phyloP scores from a whole-genome alignment of 2,888 invertebrate genomes.

The Timandra comae region DNA sequence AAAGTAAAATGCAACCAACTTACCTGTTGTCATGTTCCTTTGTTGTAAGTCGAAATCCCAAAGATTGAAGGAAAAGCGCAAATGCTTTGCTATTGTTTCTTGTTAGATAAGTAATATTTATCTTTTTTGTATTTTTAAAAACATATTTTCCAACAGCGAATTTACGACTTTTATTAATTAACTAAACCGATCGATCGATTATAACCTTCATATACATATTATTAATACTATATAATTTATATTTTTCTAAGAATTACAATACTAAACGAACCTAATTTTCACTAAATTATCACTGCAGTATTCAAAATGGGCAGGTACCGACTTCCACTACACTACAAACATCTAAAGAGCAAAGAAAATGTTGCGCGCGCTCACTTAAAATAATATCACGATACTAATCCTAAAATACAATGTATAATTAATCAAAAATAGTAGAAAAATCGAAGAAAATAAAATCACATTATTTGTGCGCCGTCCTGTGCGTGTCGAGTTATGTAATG shows the following conservation, averaged over 20 bases:
- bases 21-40: constrained; percentile 56
- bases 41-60: constrained; percentile 3
- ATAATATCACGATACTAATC: constrained; percentile 66
- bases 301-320: constrained; percentile 22
- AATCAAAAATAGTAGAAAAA: constrained; percentile 66
- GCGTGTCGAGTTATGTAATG: constrained; percentile 75
- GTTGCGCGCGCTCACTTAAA: constrained; percentile 57
- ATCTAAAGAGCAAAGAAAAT: constrained; percentile 47
- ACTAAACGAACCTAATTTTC: constrained; percentile 6
- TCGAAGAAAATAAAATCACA: constrained; percentile 71
- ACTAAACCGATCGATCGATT: constrained; percentile 32
- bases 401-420: constrained; percentile 66
- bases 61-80: too few species aligned
- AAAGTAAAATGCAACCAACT: too few species aligned
- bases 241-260: too few species aligned
- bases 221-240: too few species aligned
- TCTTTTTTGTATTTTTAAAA: too few species aligned
- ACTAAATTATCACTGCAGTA: constrained; percentile 43
- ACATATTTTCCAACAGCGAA: too few species aligned
- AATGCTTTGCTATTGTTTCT: too few species aligned
- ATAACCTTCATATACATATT: too few species aligned
- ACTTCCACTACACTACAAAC: constrained; percentile 46
- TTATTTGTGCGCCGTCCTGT: constrained; percentile 76
- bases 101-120: too few species aligned
- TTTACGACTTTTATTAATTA: constrained; percentile 2